Percentiles rank a stretch among this genome's conserved stretches.
Evolutionary conservation across 2,113 vertebrate genomes (phyloP).

Genomic region (Neogobius melanostomus): DNA sequence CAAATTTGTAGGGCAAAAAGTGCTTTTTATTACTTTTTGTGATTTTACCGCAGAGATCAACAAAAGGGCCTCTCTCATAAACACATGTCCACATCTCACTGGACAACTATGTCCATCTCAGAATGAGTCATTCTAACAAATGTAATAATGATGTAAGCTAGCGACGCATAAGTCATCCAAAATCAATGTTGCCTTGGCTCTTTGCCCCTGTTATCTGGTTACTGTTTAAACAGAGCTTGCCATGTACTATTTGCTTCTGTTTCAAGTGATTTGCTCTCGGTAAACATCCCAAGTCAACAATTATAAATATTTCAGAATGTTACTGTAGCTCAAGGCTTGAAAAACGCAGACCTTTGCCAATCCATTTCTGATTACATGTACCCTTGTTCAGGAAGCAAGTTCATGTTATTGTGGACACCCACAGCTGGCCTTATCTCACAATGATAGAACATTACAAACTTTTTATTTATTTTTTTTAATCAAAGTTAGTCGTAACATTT

Average conservation of each 20-base stretch:
- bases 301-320: constrained; percentile 16
- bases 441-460: no score
- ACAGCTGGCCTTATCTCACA: no score
- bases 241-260: constrained; percentile 36
- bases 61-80: background rate
- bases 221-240: constrained; percentile 36
- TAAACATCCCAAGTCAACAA: constrained; percentile 20
- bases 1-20: background rate
- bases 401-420: no score
- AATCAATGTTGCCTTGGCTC: constrained; percentile 36
- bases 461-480: background rate
- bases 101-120: constrained; percentile 44
- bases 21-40: background rate
- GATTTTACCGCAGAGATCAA: background rate
- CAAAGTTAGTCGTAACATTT: background rate
- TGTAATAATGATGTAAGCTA: constrained; percentile 60
- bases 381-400: background rate
- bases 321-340: background rate
- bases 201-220: constrained; percentile 14
- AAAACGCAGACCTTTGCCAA: background rate
- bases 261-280: constrained; percentile 28
- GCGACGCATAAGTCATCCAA: constrained; percentile 33
- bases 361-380: background rate
- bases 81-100: constrained; percentile 26
- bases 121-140: constrained; percentile 39